phyloP scores from a whole-genome alignment of 2,888 invertebrate genomes.

The Baronia brevicornis region DNA sequence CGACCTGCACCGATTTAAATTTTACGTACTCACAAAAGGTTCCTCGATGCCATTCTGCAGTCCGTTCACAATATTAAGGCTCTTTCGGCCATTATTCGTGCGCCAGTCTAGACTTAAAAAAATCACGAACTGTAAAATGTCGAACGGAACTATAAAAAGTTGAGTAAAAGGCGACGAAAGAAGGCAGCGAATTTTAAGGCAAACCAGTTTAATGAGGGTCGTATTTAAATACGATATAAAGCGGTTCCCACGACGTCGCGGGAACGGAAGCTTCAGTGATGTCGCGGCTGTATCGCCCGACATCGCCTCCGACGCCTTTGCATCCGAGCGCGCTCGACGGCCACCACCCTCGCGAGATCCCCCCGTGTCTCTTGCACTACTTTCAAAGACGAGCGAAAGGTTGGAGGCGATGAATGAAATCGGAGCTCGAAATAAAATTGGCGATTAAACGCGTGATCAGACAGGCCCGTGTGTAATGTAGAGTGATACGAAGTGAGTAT shows the following conservation, averaged over 20 bases:
- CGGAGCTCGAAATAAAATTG: constrained; percentile 35
- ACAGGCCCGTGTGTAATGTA: constrained; percentile 46
- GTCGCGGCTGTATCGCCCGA: constrained; percentile 43
- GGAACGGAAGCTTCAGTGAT: constrained; percentile 67
- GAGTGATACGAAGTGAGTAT: constrained; percentile 45
- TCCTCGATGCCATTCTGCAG: constrained; percentile 44
- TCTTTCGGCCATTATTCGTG: constrained; percentile 42
- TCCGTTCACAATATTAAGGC: constrained; percentile 31
- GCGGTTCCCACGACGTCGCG: constrained; percentile 73
- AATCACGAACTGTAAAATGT: constrained; percentile 67
- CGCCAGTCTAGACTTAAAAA: constrained; percentile 56
- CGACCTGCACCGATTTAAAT: constrained; percentile 4
- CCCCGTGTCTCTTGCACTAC: constrained; percentile 16
- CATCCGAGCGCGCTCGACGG: constrained; percentile 20
- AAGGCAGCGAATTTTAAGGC: constrained; percentile 74
- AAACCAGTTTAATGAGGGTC: constrained; percentile 76
- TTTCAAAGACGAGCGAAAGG: constrained; percentile 11
- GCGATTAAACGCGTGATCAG: constrained; percentile 34
- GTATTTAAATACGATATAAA: constrained; percentile 74
- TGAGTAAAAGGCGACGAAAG: constrained; percentile 75
- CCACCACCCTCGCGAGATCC: constrained; percentile 25
- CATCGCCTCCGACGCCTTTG: constrained; percentile 24
- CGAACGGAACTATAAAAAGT: constrained; percentile 74
- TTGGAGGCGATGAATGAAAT: constrained; percentile 22
- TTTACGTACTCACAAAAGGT: constrained; percentile 39